These are phyloP conservation scores for Amphipoea oculea DNA, from an alignment of 2,888 invertebrate genomes.

Conservation along the genomic window DNA sequence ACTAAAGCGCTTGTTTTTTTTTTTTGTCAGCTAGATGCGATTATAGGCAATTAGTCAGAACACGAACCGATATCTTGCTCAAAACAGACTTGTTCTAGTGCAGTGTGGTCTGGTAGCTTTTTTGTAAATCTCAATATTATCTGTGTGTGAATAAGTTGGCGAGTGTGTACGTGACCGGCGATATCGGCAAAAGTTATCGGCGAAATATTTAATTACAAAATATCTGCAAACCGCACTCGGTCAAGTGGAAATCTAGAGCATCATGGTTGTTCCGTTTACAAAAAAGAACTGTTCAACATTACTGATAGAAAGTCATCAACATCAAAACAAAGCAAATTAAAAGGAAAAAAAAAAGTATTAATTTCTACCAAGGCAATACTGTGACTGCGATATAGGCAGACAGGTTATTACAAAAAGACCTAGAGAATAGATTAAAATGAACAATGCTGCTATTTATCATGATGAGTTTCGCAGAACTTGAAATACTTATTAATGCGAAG, in stretches of 20 bases:
- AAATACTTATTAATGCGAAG: slow-evolving; percentile 24
- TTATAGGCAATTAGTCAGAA: slow-evolving; percentile 46
- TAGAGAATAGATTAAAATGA: slow-evolving; percentile 55
- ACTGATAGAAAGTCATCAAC: slow-evolving; percentile 11
- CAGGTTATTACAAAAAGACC: slow-evolving; percentile 42
- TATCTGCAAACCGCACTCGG: slow-evolving; percentile 49
- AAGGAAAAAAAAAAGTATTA: slow-evolving; percentile 24
- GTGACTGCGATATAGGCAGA: slow-evolving; percentile 14
- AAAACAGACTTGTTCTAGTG: slow-evolving; percentile 38
- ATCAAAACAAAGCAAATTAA: slow-evolving; percentile 18
- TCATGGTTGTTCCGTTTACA: slow-evolving; percentile 33
- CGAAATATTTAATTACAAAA: slow-evolving; percentile 67
- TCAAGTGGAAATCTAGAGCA: slow-evolving; percentile 46
- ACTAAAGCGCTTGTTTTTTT: slow-evolving; percentile 42
- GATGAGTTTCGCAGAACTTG: slow-evolving; percentile 49
- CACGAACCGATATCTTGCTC: slow-evolving; percentile 33
- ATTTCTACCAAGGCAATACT: slow-evolving; percentile 41
- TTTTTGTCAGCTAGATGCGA: slow-evolving; percentile 45
- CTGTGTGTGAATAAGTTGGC: slow-evolving; percentile 28
- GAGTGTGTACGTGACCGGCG: slow-evolving; percentile 64
- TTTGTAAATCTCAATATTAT: slow-evolving; percentile 30
- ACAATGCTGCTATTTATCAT: slow-evolving; percentile 48
- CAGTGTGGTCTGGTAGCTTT: slow-evolving; percentile 24
- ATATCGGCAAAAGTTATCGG: slow-evolving; percentile 64
- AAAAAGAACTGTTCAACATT: slow-evolving; percentile 12